phyloP scores from a whole-genome alignment of 2,797 vertebrate genomes.

The Gymnodraco acuticeps region DNA sequence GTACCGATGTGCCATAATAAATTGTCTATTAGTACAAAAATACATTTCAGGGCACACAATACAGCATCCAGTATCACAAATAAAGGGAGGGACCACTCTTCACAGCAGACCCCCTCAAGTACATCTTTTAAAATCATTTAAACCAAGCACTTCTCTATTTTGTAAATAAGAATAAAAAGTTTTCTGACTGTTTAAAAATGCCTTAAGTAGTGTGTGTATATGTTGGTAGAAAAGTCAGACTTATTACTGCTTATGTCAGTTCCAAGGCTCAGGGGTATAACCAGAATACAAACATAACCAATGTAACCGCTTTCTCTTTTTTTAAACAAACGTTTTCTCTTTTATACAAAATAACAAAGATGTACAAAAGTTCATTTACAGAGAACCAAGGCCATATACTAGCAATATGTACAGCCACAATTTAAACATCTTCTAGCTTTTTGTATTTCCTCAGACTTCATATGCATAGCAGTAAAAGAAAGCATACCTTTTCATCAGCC shows the following conservation, averaged over 20 bases:
- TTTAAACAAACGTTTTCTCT: slow-evolving; percentile 91
- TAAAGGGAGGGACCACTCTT: slow-evolving; percentile 93
- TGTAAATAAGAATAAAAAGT: slow-evolving; percentile 94
- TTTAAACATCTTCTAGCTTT: slow-evolving; percentile 90
- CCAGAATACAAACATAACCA: slow-evolving; percentile 97
- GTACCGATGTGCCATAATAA: slow-evolving; percentile 99
- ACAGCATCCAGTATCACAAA: slow-evolving; percentile 99
- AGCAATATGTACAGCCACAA: slow-evolving; percentile 97
- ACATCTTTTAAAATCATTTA: slow-evolving; percentile 94
- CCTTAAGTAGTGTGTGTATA: slow-evolving; percentile 89
- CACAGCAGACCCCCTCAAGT: slow-evolving; percentile 92
- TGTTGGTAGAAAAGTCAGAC: slow-evolving; percentile 95
- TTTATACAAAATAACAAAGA: slow-evolving; percentile 99
- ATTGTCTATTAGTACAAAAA: slow-evolving; percentile 99
- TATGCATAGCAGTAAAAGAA: slow-evolving; percentile 96
- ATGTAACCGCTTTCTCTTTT: slow-evolving; percentile 83
- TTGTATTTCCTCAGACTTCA: slow-evolving; percentile 86
- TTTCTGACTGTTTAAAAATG: slow-evolving; percentile 97
- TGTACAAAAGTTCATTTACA: slow-evolving; percentile 99
- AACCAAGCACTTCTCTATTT: slow-evolving; percentile 93
- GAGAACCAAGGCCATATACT: slow-evolving; percentile 99
- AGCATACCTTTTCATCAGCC: slow-evolving; percentile 90
- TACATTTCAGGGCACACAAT: slow-evolving; percentile 99
- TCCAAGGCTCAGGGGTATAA: slow-evolving; percentile 98
- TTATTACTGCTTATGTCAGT: slow-evolving; percentile 98